Evolutionary conservation across 1,140 invertebrate genomes (phyloP), one percentile per base, ranked within the genome.

Genomic region (Drosophila kohkoa): DNA sequence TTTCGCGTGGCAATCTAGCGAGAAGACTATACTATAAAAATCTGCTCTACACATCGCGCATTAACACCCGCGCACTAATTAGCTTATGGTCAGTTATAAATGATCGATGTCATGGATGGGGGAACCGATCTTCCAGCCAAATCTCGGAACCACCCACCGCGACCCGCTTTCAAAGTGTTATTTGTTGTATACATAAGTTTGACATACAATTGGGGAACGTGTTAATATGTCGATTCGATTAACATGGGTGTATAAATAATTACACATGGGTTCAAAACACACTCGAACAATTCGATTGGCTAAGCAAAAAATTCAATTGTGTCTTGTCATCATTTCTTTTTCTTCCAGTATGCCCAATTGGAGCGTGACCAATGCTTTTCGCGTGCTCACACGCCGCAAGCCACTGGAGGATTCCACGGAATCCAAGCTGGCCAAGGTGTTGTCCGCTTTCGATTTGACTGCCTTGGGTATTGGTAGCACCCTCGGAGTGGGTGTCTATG

Each of bases 401-500:
- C 90, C 89, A 3, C 71, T 91, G 52, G 90, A 91, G 72, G 90
- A 90, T 70, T 90, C 90, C 1, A 80, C 73, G 8, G 93, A 94
- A 16, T 95, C 95, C 1, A 94, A 95, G 83, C 93, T 98, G 54
- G 95, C 95, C 3, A 93, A 97, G 80, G 96, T 97, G n/a, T 93
- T 98, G 6, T 95, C 94, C 1, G 93, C 97, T 0, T 83, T 97
- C 20, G 97, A 98, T 93, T 93, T 98, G 1, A 97, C 96, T 0
- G 95, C 95, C 0, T 92, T 98, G 7, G 97, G 97, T 0, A 96
- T 98, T 11, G 98, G 98, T 1, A 96, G 96, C 49, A 98, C 98
- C 0, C 93, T 99, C 1, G 98, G 98, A 0, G 94, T 98, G 6
- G 98, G 98, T 1, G 97, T 98, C n/a, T 99, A 99, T 92, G 97